phyloP scores from a whole-genome alignment of 2,888 invertebrate genomes.

The Phorcus lineatus region DNA sequence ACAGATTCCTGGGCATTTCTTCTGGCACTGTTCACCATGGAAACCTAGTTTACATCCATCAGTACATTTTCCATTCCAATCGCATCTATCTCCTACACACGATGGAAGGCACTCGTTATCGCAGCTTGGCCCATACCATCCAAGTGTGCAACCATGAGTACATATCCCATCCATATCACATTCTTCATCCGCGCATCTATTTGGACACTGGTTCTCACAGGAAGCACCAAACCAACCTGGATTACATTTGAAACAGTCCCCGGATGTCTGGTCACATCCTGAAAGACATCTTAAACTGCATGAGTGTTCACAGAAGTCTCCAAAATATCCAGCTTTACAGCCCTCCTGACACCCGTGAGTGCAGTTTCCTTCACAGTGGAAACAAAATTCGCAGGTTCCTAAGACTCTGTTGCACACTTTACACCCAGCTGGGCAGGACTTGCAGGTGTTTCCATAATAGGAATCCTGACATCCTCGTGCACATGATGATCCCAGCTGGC shows the following conservation, averaged over 20 bases:
- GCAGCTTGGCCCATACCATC: background rate
- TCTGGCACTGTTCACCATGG: too few species aligned
- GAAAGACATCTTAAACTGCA: background rate
- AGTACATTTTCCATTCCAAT: background rate
- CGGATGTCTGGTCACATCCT: too few species aligned
- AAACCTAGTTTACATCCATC: background rate
- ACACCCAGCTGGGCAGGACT: background rate
- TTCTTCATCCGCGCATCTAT: too few species aligned
- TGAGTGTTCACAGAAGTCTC: background rate
- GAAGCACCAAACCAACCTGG: too few species aligned
- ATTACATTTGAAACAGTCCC: too few species aligned
- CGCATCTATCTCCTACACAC: background rate
- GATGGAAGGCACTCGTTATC: background rate
- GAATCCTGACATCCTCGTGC: background rate
- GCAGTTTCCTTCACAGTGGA: background rate
- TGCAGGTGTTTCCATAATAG: background rate
- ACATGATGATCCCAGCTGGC: background rate
- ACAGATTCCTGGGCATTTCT: too few species aligned
- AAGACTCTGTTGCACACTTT: background rate
- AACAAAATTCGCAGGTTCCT: background rate
- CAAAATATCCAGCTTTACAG: background rate
- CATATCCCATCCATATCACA: background rate
- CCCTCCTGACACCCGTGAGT: too few species aligned
- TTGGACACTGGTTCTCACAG: too few species aligned
- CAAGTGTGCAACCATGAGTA: background rate